phyloP scores from a whole-genome alignment of 2,113 vertebrate species.

The Peromyscus polionotus region DNA sequence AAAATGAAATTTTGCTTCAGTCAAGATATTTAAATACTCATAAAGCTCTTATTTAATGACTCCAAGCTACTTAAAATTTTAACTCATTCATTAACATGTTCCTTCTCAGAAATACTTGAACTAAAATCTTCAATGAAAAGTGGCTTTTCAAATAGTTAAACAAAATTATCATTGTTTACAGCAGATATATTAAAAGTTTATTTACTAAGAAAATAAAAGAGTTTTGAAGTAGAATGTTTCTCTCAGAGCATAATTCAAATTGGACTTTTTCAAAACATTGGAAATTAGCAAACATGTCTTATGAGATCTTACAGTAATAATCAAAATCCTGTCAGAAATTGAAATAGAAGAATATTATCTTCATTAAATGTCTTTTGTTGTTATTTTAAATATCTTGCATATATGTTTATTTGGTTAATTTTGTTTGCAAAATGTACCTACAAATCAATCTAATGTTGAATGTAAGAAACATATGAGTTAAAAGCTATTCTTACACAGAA shows the following conservation, averaged over 20 bases:
- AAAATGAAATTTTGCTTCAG: constrained; percentile 20
- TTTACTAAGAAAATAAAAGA: background rate
- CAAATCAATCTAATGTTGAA: background rate
- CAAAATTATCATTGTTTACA: constrained; percentile 7
- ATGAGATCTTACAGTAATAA: constrained; percentile 1
- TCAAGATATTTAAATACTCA: constrained; percentile 38
- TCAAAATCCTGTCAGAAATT: constrained; percentile 28
- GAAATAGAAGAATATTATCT: constrained; percentile 35
- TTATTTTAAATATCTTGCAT: constrained; percentile 6
- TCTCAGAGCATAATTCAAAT: background rate
- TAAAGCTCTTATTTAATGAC: constrained; percentile 25
- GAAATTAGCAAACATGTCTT: constrained; percentile 35
- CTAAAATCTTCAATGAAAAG: background rate
- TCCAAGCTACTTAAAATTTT: constrained; percentile 20
- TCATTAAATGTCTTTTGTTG: background rate
- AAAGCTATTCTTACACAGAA: constrained; percentile 22
- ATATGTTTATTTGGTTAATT: constrained; percentile 10
- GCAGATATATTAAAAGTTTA: background rate
- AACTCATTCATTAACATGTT: constrained; percentile 8
- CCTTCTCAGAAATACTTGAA: constrained; percentile 14
- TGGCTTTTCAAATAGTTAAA: constrained; percentile 47
- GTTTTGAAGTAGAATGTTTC: background rate
- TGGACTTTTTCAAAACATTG: background rate
- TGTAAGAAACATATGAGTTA: background rate
- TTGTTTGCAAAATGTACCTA: background rate